phyloP scores from a whole-genome alignment of 1,140 invertebrate species.

The Patella vulgata region DNA sequence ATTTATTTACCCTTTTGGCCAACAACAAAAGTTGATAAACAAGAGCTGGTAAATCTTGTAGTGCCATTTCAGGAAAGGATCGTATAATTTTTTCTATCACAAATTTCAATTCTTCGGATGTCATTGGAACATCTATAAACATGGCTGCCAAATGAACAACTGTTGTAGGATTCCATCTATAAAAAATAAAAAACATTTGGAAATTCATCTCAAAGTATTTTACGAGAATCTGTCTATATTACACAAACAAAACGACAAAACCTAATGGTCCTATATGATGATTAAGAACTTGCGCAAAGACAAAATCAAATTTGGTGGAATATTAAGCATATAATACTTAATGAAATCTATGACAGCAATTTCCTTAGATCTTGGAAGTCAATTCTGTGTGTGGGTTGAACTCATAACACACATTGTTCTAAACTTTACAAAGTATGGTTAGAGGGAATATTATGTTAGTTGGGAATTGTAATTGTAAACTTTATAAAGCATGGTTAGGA shows the following conservation, averaged over 20 bases:
- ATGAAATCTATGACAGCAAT: no score
- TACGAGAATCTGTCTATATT: neutral
- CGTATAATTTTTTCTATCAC: conserved; percentile 65
- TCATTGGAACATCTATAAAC: conserved; percentile 62
- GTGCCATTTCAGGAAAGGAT: conserved; percentile 59
- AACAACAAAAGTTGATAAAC: conserved; percentile 65
- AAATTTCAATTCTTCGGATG: conserved; percentile 62
- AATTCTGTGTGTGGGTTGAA: no score
- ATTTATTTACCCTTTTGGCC: conserved; percentile 50
- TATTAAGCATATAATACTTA: no score
- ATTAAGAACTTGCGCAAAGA: no score
- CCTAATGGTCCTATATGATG: no score
- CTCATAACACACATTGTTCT: no score
- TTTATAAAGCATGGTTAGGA: no score
- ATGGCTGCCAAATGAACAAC: conserved; percentile 57
- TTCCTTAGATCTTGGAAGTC: no score
- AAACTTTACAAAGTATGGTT: no score
- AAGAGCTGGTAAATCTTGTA: conserved; percentile 64
- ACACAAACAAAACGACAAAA: neutral
- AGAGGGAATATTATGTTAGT: no score
- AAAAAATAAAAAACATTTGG: no score
- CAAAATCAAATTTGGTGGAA: neutral
- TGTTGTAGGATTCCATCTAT: conserved; percentile 54
- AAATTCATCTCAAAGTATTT: neutral
- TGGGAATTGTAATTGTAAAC: no score